Evolutionary conservation across 2,888 invertebrate genomes (phyloP), one percentile per base, ranked within the genome.

Genomic region (Xanthorhoe designata): DNA sequence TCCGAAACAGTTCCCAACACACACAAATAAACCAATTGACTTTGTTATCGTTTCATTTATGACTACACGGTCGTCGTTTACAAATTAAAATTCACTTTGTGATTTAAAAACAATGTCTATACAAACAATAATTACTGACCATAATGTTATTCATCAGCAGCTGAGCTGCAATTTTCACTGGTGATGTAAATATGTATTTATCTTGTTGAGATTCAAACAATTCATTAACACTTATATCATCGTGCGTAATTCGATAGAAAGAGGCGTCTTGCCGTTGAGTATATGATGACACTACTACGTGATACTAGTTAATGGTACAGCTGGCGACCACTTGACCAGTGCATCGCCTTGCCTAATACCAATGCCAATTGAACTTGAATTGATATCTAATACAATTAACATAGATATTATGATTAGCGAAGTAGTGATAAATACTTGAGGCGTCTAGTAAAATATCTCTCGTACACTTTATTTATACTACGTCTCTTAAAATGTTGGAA

Each of bases 331-430:
- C 74, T 77, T 72, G 80, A 70, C 72, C 68, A 68, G 73, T 80
- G 82, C 77, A 79, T 72, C 61, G 73, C 75, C 72, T 74, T 75
- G 77, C 69, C 68, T 73, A 65, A 67, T 56, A 75, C 74, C 75
- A 75, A 76, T 82, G 81, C 67, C 80, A 85, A 87, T 84, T 86
- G 78, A 75, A 76, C 74, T 77, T 82, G 78, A 85, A 82, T 84
- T 77, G 77, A 70, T 64, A 54, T 69, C 58, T 63, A 70, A 73
- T 74, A 61, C 66, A 57, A 65, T 70, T 71, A 68, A 72, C 67
- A 66, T 57, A 62, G 64, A 19, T 55, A 50, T 69, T 66, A 67
- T 59, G 61, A 62, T 75, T 73, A 62, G 65, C 55, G 60, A 38
- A 57, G 35, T n/a, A 49, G 55, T 66, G 55, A 42, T 61, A 61